Base-by-base conservation (phyloP, 2,113 vertebrate species). In the Pyrgilauda ruficollis region DNA sequence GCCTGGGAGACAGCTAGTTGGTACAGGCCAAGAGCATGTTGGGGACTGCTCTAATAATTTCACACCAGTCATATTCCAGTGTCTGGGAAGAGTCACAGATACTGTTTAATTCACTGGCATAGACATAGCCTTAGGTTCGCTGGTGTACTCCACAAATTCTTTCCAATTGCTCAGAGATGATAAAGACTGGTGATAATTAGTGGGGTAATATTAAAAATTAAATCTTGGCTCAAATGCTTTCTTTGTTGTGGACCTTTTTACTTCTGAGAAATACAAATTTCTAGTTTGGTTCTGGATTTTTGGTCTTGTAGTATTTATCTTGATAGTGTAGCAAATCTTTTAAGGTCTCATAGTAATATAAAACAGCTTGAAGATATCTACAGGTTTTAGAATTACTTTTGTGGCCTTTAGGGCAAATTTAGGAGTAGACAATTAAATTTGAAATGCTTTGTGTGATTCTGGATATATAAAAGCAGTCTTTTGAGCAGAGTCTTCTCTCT, bases 21-120 rank as follows among this genome's bases (percentile, higher is more conserved):
- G 74, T 79, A 76, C 93, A 96, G 58, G 78, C 74, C 69, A 72
- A 72, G 75, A 93, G 19, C 85, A 39, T 88, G 88, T 87, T 18
- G 4, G 76, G n/a, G 62, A 79, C 53, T 13, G 67, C 63, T 83
- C 62, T 76, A 46, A 33, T 66, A 59, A 69, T 86, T 92, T 85
- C 59, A 46, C 37, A 86, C 72, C 39, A 70, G 90, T 73, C 35
- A 7, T 74, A 39, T 80, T 90, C 68, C 55, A 50, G 33, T 39
- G 76, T 67, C 88, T 96, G 90, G 80, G 72, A 97, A 70, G 1
- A 26, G 72, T 81, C 68, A 70, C 30, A 89, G 46, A 22, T 31
- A 13, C 56, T 59, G 23, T 58, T 85, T 90, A 86, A 86, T 86
- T 95, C 85, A 49, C 35, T 67, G 6, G 44, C 41, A 11, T 50